Evolutionary conservation across 2,888 invertebrate genomes (phyloP).

Genomic region (Lobophora halterata): DNA sequence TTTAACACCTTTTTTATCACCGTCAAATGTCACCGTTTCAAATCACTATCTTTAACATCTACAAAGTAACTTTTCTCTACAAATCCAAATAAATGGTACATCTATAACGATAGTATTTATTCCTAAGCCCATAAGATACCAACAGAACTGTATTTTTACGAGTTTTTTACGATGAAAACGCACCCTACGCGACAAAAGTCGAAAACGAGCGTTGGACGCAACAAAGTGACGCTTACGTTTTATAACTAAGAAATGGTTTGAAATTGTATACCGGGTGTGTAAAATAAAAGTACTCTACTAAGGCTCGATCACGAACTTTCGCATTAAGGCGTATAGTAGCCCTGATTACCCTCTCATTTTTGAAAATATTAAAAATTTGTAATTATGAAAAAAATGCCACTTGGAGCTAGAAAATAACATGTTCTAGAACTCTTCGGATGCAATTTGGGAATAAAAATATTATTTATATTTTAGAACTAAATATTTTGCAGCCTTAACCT

Average conservation of each 20-base stretch:
- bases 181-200: slow-evolving; percentile 29
- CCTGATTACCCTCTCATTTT: too few species aligned
- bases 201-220: slow-evolving; percentile 14
- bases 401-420: too few species aligned
- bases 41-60: slow-evolving; percentile 20
- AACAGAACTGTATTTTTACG: slow-evolving; percentile 44
- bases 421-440: too few species aligned
- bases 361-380: too few species aligned
- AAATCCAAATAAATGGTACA: slow-evolving; percentile 23
- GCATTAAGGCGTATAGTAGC: too few species aligned
- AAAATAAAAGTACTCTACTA: background rate
- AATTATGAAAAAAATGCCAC: too few species aligned
- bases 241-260: slow-evolving; percentile 10
- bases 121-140: slow-evolving; percentile 30
- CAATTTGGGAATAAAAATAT: too few species aligned
- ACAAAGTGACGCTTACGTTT: slow-evolving; percentile 10
- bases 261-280: slow-evolving; percentile 1
- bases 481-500: too few species aligned
- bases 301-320: too few species aligned
- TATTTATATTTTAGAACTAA: too few species aligned
- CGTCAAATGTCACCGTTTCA: slow-evolving; percentile 3
- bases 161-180: slow-evolving; percentile 37
- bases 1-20: slow-evolving; percentile 15
- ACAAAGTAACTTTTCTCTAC: slow-evolving; percentile 22
- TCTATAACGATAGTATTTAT: slow-evolving; percentile 47